phyloP scores from a whole-genome alignment of 2,888 invertebrate genomes.

The Tholera decimalis region DNA sequence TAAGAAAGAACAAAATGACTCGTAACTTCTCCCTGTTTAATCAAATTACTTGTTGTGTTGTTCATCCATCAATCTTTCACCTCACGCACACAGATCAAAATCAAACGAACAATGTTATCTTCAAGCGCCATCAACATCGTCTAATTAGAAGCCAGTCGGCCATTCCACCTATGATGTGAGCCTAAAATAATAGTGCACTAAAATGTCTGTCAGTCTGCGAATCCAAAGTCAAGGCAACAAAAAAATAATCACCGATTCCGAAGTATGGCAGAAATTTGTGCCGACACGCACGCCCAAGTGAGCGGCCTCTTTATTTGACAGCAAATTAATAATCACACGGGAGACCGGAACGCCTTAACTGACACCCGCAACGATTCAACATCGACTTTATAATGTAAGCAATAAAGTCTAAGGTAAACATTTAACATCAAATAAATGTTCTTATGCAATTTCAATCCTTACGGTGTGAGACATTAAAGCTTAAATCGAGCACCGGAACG shows the following conservation, averaged over 20 bases:
- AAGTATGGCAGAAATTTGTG: slow-evolving; percentile 91
- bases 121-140: slow-evolving; percentile 72
- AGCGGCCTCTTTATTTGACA: slow-evolving; percentile 92
- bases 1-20: slow-evolving; percentile 28
- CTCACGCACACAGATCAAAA: slow-evolving; percentile 55
- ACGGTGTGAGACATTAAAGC: slow-evolving; percentile 85
- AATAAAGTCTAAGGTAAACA: slow-evolving; percentile 85
- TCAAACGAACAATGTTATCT: slow-evolving; percentile 64
- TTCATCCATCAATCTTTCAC: slow-evolving; percentile 50
- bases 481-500: slow-evolving; percentile 88
- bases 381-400: slow-evolving; percentile 83
- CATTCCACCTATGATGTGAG: slow-evolving; percentile 77
- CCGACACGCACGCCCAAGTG: slow-evolving; percentile 91
- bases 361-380: slow-evolving; percentile 78
- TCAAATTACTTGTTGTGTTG: slow-evolving; percentile 44
- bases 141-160: slow-evolving; percentile 79
- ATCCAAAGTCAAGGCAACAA: slow-evolving; percentile 87
- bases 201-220: slow-evolving; percentile 87
- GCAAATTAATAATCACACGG: slow-evolving; percentile 89
- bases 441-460: slow-evolving; percentile 90
- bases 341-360: slow-evolving; percentile 85
- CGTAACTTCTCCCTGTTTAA: slow-evolving; percentile 38
- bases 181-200: slow-evolving; percentile 82
- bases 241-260: slow-evolving; percentile 90
- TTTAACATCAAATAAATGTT: slow-evolving; percentile 77